Percentiles rank a stretch among this genome's conserved stretches.
phyloP scores from a whole-genome alignment of 2,888 invertebrate species.

The Parnassius apollo region DNA sequence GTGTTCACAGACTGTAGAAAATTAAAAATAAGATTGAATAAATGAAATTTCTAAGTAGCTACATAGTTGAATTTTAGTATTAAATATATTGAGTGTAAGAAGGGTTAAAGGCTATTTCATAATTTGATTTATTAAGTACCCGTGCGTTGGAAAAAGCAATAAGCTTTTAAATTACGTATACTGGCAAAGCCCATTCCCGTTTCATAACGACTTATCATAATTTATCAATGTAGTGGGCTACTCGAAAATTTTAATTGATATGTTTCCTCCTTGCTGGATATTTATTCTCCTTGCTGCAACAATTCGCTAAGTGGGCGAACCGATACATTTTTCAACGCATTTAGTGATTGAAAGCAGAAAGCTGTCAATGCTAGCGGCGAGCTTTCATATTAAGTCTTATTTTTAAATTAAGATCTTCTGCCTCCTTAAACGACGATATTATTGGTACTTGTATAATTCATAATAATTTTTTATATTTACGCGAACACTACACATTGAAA shows the following conservation, averaged over 20 bases:
- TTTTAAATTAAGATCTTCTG: constrained; percentile 14
- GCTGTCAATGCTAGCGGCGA: constrained; percentile 18
- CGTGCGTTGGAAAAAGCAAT: too few relatives aligned
- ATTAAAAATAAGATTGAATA: too few relatives aligned
- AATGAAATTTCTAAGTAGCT: too few relatives aligned
- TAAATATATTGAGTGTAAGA: too few relatives aligned
- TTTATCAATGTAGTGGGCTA: constrained; percentile 18
- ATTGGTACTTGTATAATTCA: too few relatives aligned
- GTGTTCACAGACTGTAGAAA: too few relatives aligned
- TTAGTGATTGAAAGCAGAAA: constrained; percentile 25
- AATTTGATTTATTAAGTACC: too few relatives aligned
- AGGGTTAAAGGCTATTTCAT: too few relatives aligned
- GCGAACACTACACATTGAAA: not conserved
- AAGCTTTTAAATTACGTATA: too few relatives aligned
- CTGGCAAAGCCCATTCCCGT: constrained; percentile 2
- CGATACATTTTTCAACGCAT: constrained; percentile 28
- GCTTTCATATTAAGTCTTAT: constrained; percentile 25
- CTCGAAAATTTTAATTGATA: constrained; percentile 19
- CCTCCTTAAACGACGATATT: too few relatives aligned
- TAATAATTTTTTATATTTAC: not conserved
- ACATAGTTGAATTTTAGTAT: too few relatives aligned
- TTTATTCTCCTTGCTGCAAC: constrained; percentile 16
- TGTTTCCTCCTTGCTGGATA: too few relatives aligned
- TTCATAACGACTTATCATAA: constrained; percentile 10
- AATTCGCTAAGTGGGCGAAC: constrained; percentile 23